phyloP scores from a whole-genome alignment of 2,113 vertebrate genomes.

The Brachyhypopomus occidentalis region DNA sequence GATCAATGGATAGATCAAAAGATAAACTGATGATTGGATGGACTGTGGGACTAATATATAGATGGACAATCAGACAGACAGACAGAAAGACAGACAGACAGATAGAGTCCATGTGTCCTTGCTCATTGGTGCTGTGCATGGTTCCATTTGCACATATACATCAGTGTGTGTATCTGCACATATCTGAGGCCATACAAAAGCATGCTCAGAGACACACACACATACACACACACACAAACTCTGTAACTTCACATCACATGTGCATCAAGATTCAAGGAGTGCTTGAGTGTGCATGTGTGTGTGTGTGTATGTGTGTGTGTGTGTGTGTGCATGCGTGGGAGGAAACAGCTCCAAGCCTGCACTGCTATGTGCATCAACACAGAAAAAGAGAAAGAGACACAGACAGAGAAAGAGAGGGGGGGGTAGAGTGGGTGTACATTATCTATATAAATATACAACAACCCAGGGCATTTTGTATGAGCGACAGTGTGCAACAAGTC shows the following conservation, averaged over 20 bases:
- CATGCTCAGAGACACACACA: conserved; percentile 62
- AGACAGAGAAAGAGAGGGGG: not conserved
- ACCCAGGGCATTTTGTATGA: conserved; percentile 23
- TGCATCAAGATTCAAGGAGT: conserved; percentile 26
- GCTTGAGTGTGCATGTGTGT: conserved; percentile 67
- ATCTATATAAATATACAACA: conserved; percentile 35
- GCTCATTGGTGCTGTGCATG: conserved; percentile 30
- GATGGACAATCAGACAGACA: not conserved
- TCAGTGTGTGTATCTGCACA: conserved; percentile 43
- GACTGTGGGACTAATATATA: not conserved
- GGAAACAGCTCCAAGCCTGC: conserved; percentile 75
- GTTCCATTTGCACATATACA: conserved; percentile 33
- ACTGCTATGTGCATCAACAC: conserved; percentile 65
- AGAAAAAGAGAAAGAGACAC: conserved; percentile 41
- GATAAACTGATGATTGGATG: not conserved
- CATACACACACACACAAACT: conserved; percentile 37
- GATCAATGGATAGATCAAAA: not conserved
- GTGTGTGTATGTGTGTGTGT: conserved; percentile 12
- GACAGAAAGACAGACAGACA: not conserved
- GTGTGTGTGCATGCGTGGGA: conserved; percentile 70
- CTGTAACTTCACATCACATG: no score
- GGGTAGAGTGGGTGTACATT: conserved; percentile 35
- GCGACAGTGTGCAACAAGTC: conserved; percentile 35
- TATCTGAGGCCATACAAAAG: conserved; percentile 53
- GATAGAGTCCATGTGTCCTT: conserved; percentile 11